phyloP scores from a whole-genome alignment of 2,113 vertebrate species.

The Phainopepla nitens region DNA sequence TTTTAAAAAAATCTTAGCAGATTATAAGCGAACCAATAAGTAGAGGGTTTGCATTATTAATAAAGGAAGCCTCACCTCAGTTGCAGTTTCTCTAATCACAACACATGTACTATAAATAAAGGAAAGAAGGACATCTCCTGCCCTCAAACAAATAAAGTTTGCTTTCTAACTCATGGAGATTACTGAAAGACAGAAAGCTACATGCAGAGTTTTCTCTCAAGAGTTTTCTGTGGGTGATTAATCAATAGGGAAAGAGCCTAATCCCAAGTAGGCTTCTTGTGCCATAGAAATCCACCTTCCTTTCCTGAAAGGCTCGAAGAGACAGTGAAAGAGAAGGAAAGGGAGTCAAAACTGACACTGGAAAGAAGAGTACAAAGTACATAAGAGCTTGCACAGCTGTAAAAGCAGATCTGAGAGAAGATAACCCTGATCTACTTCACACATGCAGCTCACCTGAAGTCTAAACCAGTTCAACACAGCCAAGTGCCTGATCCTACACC shows the following conservation, averaged over 20 bases:
- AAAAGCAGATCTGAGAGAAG: not conserved
- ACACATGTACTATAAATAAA: not conserved
- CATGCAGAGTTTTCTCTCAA: not conserved
- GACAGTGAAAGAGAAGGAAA: not conserved
- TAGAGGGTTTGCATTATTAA: slow-evolving; percentile 48
- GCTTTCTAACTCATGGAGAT: not conserved
- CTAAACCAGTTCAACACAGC: not conserved
- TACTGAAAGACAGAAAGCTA: not conserved
- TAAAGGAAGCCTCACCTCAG: slow-evolving; percentile 22
- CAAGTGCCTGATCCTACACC: not conserved
- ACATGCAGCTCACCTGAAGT: not conserved
- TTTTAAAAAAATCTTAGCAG: not conserved
- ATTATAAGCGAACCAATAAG: slow-evolving; percentile 60
- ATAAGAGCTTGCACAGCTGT: not conserved
- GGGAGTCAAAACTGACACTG: not conserved
- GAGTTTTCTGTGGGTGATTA: not conserved
- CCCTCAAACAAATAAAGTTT: not conserved
- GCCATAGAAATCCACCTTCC: not conserved
- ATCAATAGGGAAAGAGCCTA: not conserved
- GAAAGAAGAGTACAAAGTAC: not conserved
- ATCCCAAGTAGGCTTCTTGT: not conserved
- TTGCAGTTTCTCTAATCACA: slow-evolving; percentile 15
- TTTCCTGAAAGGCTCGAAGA: not conserved
- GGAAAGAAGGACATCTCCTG: not conserved
- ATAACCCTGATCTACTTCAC: not conserved